Evolutionary conservation across 2,888 invertebrate species (phyloP).

Genomic region (Megamerina dolium): DNA sequence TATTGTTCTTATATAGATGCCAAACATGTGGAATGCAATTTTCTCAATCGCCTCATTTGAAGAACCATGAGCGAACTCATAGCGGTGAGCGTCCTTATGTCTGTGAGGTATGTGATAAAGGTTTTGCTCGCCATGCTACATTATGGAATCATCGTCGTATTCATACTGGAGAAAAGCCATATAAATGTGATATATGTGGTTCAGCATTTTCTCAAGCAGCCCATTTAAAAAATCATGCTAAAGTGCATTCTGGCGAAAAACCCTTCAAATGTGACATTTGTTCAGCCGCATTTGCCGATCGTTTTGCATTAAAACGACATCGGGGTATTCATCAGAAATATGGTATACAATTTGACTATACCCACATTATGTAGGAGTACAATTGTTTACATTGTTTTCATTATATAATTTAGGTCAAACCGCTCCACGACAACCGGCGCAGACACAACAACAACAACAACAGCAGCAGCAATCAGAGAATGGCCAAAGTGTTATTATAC

Average conservation of each 20-base stretch:
- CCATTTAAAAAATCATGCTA: conserved; percentile 82
- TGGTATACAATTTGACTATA: conserved; percentile 46
- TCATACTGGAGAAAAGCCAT: conserved; percentile 63
- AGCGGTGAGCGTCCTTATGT: conserved; percentile 84
- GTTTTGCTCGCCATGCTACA: conserved; percentile 81
- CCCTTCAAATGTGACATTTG: conserved; percentile 79
- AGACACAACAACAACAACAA: conserved; percentile 21
- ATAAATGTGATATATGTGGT: conserved; percentile 79
- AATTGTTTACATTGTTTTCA: neutral
- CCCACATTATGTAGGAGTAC: too few relatives aligned
- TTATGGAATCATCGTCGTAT: conserved; percentile 84
- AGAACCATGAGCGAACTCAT: conserved; percentile 83
- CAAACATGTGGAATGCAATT: conserved; percentile 87
- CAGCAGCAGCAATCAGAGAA: conserved; percentile 20
- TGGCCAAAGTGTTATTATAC: conserved; percentile 39
- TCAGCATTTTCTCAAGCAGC: conserved; percentile 86
- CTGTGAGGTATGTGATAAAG: conserved; percentile 83
- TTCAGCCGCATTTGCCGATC: conserved; percentile 79
- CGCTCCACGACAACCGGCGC: conserved; percentile 51
- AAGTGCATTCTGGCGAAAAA: conserved; percentile 75
- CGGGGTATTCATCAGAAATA: conserved; percentile 85
- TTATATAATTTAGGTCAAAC: conserved; percentile 37
- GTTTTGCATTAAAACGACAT: conserved; percentile 80
- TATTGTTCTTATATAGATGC: conserved; percentile 53
- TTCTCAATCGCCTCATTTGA: conserved; percentile 81